phyloP scores from a whole-genome alignment of 2,888 invertebrate genomes.

The Andrena fulva region DNA sequence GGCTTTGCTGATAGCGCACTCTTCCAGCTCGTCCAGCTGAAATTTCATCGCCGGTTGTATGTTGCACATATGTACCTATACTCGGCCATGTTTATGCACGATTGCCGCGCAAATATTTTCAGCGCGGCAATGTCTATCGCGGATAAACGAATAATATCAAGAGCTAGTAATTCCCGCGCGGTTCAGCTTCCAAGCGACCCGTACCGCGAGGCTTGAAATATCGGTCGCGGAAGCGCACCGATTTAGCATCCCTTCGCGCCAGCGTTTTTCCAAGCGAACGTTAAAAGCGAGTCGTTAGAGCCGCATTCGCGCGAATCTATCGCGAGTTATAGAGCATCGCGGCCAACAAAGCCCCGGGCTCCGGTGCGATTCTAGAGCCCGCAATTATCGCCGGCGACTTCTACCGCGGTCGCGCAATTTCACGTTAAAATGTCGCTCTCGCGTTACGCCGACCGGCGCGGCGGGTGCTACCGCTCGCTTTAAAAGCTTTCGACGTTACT shows the following conservation, averaged over 20 bases:
- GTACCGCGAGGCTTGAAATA: background rate
- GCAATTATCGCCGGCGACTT: conserved; percentile 51
- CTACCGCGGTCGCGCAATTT: conserved; percentile 47
- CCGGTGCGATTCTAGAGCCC: conserved; percentile 31
- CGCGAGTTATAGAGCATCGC: conserved; percentile 30
- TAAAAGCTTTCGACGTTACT: conserved; percentile 60
- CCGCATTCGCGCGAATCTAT: conserved; percentile 37
- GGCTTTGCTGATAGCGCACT: background rate
- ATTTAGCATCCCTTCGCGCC: background rate
- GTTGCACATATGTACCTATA: too few relatives aligned
- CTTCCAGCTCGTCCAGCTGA: background rate
- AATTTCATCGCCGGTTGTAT: background rate
- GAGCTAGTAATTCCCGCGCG: background rate
- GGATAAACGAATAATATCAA: too few relatives aligned
- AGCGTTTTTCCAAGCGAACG: conserved; percentile 11
- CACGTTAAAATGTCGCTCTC: conserved; percentile 53
- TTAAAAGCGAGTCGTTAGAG: conserved; percentile 31
- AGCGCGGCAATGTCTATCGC: too few relatives aligned
- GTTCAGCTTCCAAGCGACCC: background rate
- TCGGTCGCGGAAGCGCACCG: background rate
- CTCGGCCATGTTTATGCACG: too few relatives aligned
- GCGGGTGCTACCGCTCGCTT: conserved; percentile 23
- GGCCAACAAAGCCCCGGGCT: conserved; percentile 23
- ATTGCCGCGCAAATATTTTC: too few relatives aligned
- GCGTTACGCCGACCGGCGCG: conserved; percentile 20